phyloP scores from a whole-genome alignment of 1,140 invertebrate species.

The Stratiolaelaps scimitus region DNA sequence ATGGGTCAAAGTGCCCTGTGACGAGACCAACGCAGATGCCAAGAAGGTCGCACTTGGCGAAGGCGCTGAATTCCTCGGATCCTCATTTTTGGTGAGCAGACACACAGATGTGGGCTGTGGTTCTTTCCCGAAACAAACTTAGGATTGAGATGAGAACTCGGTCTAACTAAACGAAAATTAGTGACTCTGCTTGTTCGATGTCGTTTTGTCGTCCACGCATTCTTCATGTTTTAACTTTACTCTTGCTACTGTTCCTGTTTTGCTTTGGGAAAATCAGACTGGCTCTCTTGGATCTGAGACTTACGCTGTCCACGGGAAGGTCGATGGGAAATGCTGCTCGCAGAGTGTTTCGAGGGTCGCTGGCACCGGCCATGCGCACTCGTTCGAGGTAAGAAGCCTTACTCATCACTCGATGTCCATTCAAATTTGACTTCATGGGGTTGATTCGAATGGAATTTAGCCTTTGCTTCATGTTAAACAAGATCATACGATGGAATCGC shows the following conservation, averaged over 20 bases:
- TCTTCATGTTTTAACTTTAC: background rate
- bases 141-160: background rate
- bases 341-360: background rate
- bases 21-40: conserved; percentile 8
- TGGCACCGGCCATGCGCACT: background rate
- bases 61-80: conserved; percentile 16
- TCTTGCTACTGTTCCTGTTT: background rate
- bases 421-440: no score
- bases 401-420: no score
- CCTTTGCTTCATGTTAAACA: no score
- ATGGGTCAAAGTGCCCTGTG: conserved; percentile 15
- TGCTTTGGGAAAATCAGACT: background rate
- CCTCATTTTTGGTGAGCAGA: background rate
- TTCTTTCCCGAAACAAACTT: background rate
- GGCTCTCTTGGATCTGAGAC: background rate
- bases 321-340: conserved; percentile 3
- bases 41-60: conserved; percentile 1
- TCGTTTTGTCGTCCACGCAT: background rate
- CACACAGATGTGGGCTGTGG: no score
- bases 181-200: background rate
- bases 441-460: no score
- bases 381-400: background rate
- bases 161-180: no score
- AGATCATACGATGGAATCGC: no score
- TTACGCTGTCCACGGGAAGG: conserved; percentile 22